phyloP scores from a whole-genome alignment of 2,888 invertebrate genomes.

The Sesia bembeciformis region DNA sequence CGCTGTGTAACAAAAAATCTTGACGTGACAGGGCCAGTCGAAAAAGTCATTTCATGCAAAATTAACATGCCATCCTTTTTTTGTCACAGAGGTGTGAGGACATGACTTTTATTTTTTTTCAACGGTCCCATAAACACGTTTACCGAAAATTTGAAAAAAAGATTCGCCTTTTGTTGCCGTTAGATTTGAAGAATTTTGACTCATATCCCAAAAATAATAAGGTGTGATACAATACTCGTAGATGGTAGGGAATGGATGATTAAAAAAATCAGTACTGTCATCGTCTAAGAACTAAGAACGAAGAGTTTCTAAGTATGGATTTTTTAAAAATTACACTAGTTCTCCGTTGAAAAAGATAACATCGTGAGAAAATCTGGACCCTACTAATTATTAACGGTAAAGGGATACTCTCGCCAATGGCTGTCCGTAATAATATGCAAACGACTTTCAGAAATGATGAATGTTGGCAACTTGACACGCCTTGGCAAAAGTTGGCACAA shows the following conservation, averaged over 20 bases:
- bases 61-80: slow-evolving; percentile 46
- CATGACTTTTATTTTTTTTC: slow-evolving; percentile 37
- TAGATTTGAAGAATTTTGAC: neutral
- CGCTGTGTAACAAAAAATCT: too few species aligned
- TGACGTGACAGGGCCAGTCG: neutral
- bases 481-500: too few species aligned
- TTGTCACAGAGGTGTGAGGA: slow-evolving; percentile 34
- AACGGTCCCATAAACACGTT: slow-evolving; percentile 23
- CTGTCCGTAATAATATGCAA: too few species aligned
- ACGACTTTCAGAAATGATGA: too few species aligned
- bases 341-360: too few species aligned
- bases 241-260: neutral
- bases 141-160: neutral
- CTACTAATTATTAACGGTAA: too few species aligned
- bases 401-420: too few species aligned
- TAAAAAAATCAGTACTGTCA: slow-evolving; percentile 31
- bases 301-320: too few species aligned
- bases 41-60: slow-evolving; percentile 61
- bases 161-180: neutral
- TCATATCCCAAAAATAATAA: neutral
- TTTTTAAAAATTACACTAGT: too few species aligned
- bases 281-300: slow-evolving; percentile 25
- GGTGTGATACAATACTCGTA: neutral
- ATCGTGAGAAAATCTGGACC: too few species aligned
- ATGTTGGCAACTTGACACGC: too few species aligned